A percentile compares a stretch with the other conserved stretches of the same genome.
Evolutionary conservation across 1,140 invertebrate genomes (phyloP).

Genomic region (Callitettix versicolor): DNA sequence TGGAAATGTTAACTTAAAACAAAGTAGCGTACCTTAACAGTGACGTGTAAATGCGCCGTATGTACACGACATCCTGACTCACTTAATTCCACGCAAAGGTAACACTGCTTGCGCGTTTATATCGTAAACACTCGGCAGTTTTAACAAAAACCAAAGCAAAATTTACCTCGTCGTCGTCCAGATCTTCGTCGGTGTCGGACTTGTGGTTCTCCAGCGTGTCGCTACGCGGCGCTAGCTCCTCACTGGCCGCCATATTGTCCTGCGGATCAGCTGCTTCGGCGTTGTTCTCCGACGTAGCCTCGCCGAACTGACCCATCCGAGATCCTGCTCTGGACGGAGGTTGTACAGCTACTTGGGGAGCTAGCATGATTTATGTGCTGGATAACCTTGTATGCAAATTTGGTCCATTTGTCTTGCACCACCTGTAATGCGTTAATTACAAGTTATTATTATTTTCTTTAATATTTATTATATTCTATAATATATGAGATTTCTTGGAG

Average conservation of each 20-base stretch:
- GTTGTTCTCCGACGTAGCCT: neutral
- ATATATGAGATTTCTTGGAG: too few species aligned
- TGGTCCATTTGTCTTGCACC: too few species aligned
- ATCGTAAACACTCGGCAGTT: neutral
- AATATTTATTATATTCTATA: too few species aligned
- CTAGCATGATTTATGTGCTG: conserved; percentile 8
- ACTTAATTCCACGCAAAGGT: neutral
- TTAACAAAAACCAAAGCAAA: neutral
- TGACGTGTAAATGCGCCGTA: neutral
- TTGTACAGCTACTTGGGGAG: conserved; percentile 8
- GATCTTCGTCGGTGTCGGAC: conserved; percentile 14
- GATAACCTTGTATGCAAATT: too few species aligned
- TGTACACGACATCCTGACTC: neutral
- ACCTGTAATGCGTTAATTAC: too few species aligned
- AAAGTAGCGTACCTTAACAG: neutral
- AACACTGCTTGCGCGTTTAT: neutral
- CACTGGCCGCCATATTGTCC: conserved; percentile 4
- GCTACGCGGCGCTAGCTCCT: neutral
- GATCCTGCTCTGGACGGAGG: neutral
- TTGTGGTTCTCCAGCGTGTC: neutral
- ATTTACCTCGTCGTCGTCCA: conserved; percentile 15
- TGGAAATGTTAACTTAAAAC: neutral
- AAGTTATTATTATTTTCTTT: too few species aligned
- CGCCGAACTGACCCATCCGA: neutral
- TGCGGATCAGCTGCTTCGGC: neutral